These are phyloP conservation scores for Willisornis vidua DNA, from an alignment of 2,113 vertebrate species.

Conservation along the genomic window DNA sequence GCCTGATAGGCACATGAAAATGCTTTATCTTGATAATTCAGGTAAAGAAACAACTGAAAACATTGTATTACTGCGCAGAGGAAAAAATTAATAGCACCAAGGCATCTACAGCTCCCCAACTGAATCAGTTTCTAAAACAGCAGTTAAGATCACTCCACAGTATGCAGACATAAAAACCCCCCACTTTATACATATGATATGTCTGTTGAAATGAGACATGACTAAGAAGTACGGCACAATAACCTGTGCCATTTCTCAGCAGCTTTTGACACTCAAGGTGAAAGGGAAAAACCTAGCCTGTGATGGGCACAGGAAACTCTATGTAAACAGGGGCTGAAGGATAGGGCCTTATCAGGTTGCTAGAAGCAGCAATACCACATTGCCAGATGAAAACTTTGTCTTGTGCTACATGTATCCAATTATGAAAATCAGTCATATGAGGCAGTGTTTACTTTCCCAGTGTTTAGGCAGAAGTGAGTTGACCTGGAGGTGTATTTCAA, in stretches of 20 bases:
- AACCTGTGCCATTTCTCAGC: not conserved
- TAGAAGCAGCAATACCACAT: not conserved
- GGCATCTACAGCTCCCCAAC: accelerated
- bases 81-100: not conserved
- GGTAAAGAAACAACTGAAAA: conserved; percentile 41
- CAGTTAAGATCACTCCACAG: not conserved
- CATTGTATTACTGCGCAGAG: not conserved
- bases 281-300: not conserved
- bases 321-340: not conserved
- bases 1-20: conserved; percentile 14
- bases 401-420: not conserved
- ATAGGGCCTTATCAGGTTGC: not conserved
- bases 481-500: not conserved
- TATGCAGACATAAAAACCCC: not conserved
- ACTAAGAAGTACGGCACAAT: not conserved
- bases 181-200: no score
- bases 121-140: not conserved
- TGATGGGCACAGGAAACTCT: not conserved
- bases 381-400: not conserved
- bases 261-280: not conserved
- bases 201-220: not conserved
- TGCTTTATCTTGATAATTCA: conserved; percentile 28
- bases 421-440: not conserved
- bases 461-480: not conserved
- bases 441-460: not conserved